Evolutionary conservation across 2,888 invertebrate genomes (phyloP).

Genomic region (Meiosimyza decipiens): DNA sequence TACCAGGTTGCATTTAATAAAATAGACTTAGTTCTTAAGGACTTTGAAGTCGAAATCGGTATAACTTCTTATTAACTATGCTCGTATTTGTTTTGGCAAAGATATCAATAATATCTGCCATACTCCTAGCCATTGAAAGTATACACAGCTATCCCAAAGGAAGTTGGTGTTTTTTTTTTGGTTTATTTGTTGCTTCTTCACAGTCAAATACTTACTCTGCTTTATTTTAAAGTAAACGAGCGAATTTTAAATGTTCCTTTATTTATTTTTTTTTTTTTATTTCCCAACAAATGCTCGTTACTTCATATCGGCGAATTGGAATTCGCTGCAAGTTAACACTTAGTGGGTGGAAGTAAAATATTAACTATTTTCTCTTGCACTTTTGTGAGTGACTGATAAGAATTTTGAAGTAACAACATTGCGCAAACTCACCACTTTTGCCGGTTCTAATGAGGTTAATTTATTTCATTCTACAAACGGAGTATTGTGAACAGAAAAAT

Average conservation of each 20-base stretch:
- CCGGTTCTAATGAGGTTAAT: slow-evolving; percentile 49
- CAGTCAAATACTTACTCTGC: no score
- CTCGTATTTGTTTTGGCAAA: not conserved
- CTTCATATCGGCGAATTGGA: not conserved
- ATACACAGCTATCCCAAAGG: not conserved
- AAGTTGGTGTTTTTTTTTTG: not conserved
- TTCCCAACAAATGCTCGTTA: not conserved
- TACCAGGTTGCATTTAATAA: no score
- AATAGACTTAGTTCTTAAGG: no score
- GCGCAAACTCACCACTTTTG: slow-evolving; percentile 58
- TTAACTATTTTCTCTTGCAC: not conserved
- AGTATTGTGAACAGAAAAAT: slow-evolving; percentile 27
- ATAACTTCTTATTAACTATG: not conserved
- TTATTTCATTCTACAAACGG: slow-evolving; percentile 40
- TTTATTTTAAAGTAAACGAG: no score
- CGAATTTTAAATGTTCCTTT: no score
- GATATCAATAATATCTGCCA: not conserved
- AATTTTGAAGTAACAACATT: not conserved
- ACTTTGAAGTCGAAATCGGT: no score
- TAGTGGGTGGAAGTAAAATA: slow-evolving; percentile 10
- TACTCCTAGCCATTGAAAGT: no score
- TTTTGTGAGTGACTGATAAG: no score
- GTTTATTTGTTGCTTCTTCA: not conserved
- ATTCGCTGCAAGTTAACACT: not conserved
- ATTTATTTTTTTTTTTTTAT: not conserved